Conservation (phyloP, 2,113 vertebrate genomes). For the Taxidea taxus region DNA sequence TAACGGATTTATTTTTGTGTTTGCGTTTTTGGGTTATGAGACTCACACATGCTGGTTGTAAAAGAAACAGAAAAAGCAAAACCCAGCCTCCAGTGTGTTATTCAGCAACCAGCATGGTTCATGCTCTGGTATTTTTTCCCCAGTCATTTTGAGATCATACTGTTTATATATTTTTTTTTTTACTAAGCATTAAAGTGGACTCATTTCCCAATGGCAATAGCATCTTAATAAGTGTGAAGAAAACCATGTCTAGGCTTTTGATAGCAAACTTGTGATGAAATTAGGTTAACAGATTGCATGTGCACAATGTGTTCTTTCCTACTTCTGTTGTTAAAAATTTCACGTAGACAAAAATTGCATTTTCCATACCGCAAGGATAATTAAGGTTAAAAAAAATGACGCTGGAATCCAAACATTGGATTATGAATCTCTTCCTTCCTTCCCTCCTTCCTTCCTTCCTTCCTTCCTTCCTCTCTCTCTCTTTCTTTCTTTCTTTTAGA, state of each 20-base stretch:
- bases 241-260: constrained; percentile 32
- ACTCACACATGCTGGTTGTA: neutral
- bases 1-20: neutral
- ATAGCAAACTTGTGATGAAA: constrained; percentile 18
- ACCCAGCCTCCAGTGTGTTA: neutral
- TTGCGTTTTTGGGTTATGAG: neutral
- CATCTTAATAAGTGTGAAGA: constrained; percentile 39
- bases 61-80: constrained; percentile 22
- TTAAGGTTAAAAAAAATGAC: neutral
- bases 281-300: constrained; percentile 5
- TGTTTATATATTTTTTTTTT: constrained; percentile 31
- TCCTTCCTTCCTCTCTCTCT: too few relatives aligned
- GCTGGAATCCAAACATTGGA: neutral
- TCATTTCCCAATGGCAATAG: constrained; percentile 15
- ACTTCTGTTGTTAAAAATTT: neutral
- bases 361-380: constrained; percentile 31
- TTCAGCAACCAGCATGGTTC: neutral
- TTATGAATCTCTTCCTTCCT: neutral
- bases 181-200: neutral
- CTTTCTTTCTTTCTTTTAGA: neutral
- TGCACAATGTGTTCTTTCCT: neutral
- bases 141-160: constrained; percentile 25
- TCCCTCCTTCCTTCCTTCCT: too few relatives aligned
- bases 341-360: constrained; percentile 31
- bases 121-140: neutral